Base-by-base conservation (phyloP, 2,113 vertebrate genomes). In the Oreocharis arfaki region DNA sequence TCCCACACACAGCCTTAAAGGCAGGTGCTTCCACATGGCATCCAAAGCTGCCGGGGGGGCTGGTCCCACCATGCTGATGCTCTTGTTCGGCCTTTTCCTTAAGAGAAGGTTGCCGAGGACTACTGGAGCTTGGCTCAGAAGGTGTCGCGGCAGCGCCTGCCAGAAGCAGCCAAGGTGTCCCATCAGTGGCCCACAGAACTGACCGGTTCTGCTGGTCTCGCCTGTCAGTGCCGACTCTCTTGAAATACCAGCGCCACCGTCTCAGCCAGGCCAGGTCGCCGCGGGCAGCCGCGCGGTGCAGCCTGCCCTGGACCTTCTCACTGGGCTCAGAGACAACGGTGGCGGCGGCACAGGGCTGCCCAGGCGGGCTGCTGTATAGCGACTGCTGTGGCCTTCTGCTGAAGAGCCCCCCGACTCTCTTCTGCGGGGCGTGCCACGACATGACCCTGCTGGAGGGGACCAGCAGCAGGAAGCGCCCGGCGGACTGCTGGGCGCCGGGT, bases 11-110 rank as follows among this genome's bases (percentile, higher is more conserved):
- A 6, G 41, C 35, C 35, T 61, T 35, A 49, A 30, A 11, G 22
- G n/a, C 3, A 0, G 19, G 11, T 15, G 3, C 30, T 47, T 59
- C 46, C 8, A 20, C 5, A 0, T 2, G 46, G 15, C 46, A 16
- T 28, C 21, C 18, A 17, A 67, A 67, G 59, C 26, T 53, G 39
- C 46, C 4, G 10, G 11, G 15, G 10, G 6, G 3, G 1, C 4
- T 30, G 28, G 5, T 46, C 0, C 3, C 10, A 10, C 20, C 33
- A 33, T 6, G 63, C 47, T 16, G 30, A 16, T 50, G 27, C 4
- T 49, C 76, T 32, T 10, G 6, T 32, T 70, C 26, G 44, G 80
- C 16, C 22, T 46, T 39, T 63, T 39, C 18, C 33, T 46, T 37
- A 39, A 10, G 26, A 44, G 16, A 33, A 37, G n/a, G 12, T 24